These are phyloP conservation scores for Agonopterix heracliana DNA, from an alignment of 2,888 invertebrate species.

Conservation along the genomic window DNA sequence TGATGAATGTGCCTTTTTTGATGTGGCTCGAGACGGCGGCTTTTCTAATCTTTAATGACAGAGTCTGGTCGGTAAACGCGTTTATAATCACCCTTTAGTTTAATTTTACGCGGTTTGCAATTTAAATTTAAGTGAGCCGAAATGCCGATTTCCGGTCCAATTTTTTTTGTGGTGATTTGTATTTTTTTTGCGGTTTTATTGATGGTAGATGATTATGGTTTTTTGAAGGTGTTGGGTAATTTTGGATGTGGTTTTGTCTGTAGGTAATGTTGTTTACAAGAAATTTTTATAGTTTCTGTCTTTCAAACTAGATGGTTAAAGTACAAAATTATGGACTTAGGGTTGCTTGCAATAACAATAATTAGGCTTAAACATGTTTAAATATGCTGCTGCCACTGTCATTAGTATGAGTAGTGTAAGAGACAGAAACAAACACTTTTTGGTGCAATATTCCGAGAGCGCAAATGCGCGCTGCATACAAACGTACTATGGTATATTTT, in stretches of 20 bases:
- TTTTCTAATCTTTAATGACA: slow-evolving; percentile 21
- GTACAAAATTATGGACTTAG: too few species aligned
- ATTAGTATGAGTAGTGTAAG: too few species aligned
- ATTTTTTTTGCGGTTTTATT: background rate
- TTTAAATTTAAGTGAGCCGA: slow-evolving; percentile 17
- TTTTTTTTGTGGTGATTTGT: background rate
- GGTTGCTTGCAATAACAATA: too few species aligned
- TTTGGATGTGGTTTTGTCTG: background rate
- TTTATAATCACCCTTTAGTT: slow-evolving; percentile 24
- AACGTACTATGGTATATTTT: too few species aligned
- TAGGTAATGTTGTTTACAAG: too few species aligned
- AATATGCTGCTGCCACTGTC: too few species aligned
- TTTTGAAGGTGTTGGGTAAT: background rate
- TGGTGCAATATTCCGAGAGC: too few species aligned
- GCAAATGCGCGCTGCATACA: too few species aligned
- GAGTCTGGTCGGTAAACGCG: slow-evolving; percentile 15
- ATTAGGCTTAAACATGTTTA: too few species aligned
- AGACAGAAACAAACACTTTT: too few species aligned
- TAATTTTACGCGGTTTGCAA: slow-evolving; percentile 30
- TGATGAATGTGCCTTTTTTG: slow-evolving; percentile 39
- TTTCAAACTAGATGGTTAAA: too few species aligned
- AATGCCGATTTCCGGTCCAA: slow-evolving; percentile 12
- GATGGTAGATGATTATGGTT: background rate
- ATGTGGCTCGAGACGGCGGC: slow-evolving; percentile 23
- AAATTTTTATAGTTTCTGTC: background rate